A percentile compares a stretch with the other conserved stretches of the same genome.
Evolutionary conservation across 2,797 vertebrate genomes (phyloP).

Genomic region (Streptopelia turtur): DNA sequence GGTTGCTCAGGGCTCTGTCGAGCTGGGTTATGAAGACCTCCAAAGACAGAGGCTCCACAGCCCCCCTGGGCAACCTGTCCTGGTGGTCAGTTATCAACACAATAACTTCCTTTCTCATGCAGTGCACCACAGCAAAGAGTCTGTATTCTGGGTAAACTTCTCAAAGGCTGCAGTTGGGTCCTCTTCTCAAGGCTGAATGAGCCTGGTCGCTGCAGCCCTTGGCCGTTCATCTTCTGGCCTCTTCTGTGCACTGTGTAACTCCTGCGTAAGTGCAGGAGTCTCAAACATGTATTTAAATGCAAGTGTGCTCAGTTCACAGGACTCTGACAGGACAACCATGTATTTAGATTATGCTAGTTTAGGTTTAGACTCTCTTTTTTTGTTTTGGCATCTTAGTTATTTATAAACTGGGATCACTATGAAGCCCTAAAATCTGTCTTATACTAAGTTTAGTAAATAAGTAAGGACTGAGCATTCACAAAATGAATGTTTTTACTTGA

Average conservation of each 20-base stretch:
- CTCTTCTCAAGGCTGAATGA: neutral
- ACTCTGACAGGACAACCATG: neutral
- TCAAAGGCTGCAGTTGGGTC: neutral
- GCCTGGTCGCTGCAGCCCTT: neutral
- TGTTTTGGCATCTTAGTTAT: neutral
- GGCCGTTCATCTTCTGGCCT: neutral
- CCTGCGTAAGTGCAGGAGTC: neutral
- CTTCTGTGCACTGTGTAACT: neutral
- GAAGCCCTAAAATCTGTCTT: neutral
- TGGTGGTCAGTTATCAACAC: neutral
- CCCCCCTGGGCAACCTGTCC: neutral
- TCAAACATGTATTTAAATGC: neutral
- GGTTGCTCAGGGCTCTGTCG: neutral
- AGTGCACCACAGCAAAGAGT: neutral
- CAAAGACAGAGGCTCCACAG: neutral
- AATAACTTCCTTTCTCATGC: neutral
- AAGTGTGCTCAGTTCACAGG: neutral
- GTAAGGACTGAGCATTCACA: neutral
- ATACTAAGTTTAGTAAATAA: slow-evolving; percentile 23
- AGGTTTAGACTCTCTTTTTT: neutral
- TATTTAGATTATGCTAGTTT: neutral
- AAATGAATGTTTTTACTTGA: slow-evolving; percentile 28
- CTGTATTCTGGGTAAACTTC: neutral
- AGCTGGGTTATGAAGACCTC: neutral
- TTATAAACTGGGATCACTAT: neutral